Evolutionary conservation across 2,888 invertebrate species (phyloP).

Genomic region (Agonopterix alstromeriana): DNA sequence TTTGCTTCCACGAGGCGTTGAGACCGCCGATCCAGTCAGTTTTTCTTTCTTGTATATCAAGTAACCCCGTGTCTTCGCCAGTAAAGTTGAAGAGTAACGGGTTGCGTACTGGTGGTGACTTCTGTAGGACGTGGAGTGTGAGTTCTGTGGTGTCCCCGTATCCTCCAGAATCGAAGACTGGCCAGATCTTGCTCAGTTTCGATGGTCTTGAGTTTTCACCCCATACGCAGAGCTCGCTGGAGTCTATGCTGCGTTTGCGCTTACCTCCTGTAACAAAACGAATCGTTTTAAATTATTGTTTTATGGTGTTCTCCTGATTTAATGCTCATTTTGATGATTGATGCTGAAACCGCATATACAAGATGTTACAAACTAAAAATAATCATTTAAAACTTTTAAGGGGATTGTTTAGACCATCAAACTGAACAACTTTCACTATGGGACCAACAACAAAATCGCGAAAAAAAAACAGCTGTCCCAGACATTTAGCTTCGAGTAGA

Average conservation of each 20-base stretch:
- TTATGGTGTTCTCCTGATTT: too few species aligned
- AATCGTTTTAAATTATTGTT: too few species aligned
- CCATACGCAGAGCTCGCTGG: conserved; percentile 47
- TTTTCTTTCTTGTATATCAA: conserved; percentile 26
- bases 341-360: too few species aligned
- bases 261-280: conserved; percentile 48
- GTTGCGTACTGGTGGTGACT: conserved; percentile 33
- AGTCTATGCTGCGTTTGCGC: conserved; percentile 49
- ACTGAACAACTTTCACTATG: too few species aligned
- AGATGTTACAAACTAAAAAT: too few species aligned
- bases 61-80: conserved; percentile 20
- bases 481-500: too few species aligned
- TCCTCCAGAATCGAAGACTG: conserved; percentile 71
- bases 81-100: conserved; percentile 38
- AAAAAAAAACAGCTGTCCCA: too few species aligned
- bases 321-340: too few species aligned
- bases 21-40: conserved; percentile 51
- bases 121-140: conserved; percentile 41
- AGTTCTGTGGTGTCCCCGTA: conserved; percentile 43
- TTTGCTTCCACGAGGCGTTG: conserved; percentile 52
- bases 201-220: conserved; percentile 47
- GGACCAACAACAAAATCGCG: too few species aligned
- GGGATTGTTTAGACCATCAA: too few species aligned
- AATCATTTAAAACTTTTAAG: too few species aligned
- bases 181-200: conserved; percentile 66